Evolutionary conservation across 2,888 invertebrate genomes (phyloP).

Genomic region (Camptogramma bilineatum): DNA sequence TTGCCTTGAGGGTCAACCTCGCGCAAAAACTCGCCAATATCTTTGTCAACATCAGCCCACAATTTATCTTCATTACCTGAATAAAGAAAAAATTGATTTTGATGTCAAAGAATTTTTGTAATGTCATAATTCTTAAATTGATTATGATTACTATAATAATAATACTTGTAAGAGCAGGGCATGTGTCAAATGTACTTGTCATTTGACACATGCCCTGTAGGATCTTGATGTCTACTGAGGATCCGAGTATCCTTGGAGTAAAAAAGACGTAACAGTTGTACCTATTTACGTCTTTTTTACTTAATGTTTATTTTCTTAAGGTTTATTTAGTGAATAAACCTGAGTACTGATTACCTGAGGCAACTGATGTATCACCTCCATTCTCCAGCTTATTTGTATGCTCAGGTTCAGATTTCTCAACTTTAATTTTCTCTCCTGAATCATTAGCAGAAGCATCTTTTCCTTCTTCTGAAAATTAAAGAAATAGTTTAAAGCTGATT

Average conservation of each 20-base stretch:
- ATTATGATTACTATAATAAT: too few species aligned
- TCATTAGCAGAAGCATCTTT: conserved; percentile 63
- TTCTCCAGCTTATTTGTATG: conserved; percentile 77
- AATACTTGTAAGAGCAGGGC: too few species aligned
- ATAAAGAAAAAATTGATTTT: conserved; percentile 21
- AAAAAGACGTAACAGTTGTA: too few species aligned
- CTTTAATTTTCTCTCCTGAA: conserved; percentile 59
- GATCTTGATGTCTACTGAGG: too few species aligned
- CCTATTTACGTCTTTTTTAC: too few species aligned
- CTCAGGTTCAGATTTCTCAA: conserved; percentile 73
- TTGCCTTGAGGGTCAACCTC: conserved; percentile 89
- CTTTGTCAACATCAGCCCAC: conserved; percentile 94
- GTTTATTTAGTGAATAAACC: too few species aligned
- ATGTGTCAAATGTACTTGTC: too few species aligned
- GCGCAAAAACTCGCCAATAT: conserved; percentile 90
- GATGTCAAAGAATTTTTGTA: not conserved
- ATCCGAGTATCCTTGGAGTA: too few species aligned
- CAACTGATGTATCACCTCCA: conserved; percentile 64
- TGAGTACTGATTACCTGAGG: conserved; percentile 55
- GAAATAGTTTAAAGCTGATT: not conserved
- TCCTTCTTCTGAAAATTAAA: conserved; percentile 64
- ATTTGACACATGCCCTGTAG: too few species aligned
- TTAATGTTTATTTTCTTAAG: too few species aligned
- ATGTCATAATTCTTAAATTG: too few species aligned
- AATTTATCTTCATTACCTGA: conserved; percentile 87